Conservation (phyloP, 2,797 vertebrate species). For the Ptychadena robeensis region DNA sequence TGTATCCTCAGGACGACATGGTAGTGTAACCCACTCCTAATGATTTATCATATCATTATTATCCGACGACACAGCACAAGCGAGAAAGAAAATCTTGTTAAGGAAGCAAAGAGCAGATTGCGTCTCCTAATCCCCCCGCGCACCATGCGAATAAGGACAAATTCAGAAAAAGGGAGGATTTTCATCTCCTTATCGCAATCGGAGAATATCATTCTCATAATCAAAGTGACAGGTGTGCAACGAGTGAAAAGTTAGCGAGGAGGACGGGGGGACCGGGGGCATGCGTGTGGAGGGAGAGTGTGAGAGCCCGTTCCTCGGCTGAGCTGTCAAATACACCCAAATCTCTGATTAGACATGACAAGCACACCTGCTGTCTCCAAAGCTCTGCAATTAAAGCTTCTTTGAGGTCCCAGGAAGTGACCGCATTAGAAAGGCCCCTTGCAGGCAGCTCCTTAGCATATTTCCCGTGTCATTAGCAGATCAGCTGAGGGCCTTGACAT, state of each 20-base stretch:
- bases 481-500: slow-evolving; percentile 70
- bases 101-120: slow-evolving; percentile 40
- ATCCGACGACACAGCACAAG: slow-evolving; percentile 12
- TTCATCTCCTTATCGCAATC: slow-evolving; percentile 62
- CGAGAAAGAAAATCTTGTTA: slow-evolving; percentile 41
- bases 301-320: slow-evolving; percentile 54
- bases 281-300: slow-evolving; percentile 56
- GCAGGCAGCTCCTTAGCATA: slow-evolving; percentile 72
- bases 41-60: slow-evolving; percentile 52
- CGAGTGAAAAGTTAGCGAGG: slow-evolving; percentile 65
- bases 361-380: slow-evolving; percentile 81
- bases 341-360: slow-evolving; percentile 83
- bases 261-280: slow-evolving; percentile 28
- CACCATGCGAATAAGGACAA: slow-evolving; percentile 61
- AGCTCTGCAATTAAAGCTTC: slow-evolving; percentile 77
- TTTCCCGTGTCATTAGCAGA: slow-evolving; percentile 72
- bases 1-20: neutral
- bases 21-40: slow-evolving; percentile 23
- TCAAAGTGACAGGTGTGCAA: slow-evolving; percentile 74
- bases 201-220: slow-evolving; percentile 74
- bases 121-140: slow-evolving; percentile 66
- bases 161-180: slow-evolving; percentile 62
- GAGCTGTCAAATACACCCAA: slow-evolving; percentile 65
- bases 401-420: slow-evolving; percentile 72
- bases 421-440: slow-evolving; percentile 66